Evolutionary conservation across 2,797 vertebrate species (phyloP).

Genomic region (Podarcis siculus): DNA sequence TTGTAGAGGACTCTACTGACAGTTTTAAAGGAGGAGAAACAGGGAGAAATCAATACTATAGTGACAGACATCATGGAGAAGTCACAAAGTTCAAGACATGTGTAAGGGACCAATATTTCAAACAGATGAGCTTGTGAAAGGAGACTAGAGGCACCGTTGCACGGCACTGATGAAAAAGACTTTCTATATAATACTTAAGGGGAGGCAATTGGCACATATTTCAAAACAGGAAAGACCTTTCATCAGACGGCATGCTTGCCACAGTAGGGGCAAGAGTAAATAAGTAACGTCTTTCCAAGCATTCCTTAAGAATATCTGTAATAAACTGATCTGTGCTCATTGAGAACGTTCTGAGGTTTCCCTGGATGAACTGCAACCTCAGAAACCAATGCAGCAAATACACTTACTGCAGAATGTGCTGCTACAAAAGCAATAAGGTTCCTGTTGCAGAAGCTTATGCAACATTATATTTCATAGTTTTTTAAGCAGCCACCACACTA

Average conservation of each 20-base stretch:
- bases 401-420: background rate
- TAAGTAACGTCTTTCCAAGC: background rate
- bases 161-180: slow-evolving; percentile 1
- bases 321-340: background rate
- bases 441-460: background rate
- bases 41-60: slow-evolving; percentile 36
- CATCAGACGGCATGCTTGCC: background rate
- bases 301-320: background rate
- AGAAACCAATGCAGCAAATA: background rate
- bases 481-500: background rate
- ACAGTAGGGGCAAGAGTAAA: slow-evolving; percentile 14
- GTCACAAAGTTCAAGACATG: slow-evolving; percentile 40
- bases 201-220: slow-evolving; percentile 17
- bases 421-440: background rate
- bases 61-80: slow-evolving; percentile 40
- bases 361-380: background rate
- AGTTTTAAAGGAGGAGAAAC: slow-evolving; percentile 29
- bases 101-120: slow-evolving; percentile 36
- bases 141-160: background rate
- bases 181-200: slow-evolving; percentile 21
- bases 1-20: slow-evolving; percentile 12
- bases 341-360: background rate
- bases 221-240: slow-evolving; percentile 15
- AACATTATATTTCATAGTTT: background rate
- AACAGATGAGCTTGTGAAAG: slow-evolving; percentile 28